These are phyloP conservation scores for Drosophila kambysellisi DNA, from an alignment of 2,888 invertebrate species.

Conservation along the genomic window DNA sequence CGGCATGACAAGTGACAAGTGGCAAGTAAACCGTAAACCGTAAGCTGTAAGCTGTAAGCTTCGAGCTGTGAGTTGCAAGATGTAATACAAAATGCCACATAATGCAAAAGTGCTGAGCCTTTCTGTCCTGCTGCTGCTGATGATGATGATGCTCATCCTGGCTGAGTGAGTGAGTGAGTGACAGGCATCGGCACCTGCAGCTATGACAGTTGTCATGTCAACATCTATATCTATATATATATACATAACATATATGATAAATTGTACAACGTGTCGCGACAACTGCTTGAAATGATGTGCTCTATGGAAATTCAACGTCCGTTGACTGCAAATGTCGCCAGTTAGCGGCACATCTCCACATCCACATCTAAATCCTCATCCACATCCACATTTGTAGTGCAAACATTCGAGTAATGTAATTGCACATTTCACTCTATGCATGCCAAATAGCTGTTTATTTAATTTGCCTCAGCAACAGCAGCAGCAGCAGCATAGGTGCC, in stretches of 20 bases:
- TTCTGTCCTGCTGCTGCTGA: slow-evolving; percentile 6
- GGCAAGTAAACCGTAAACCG: slow-evolving; percentile 33
- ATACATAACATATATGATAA: slow-evolving; percentile 62
- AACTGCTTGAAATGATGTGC: slow-evolving; percentile 58
- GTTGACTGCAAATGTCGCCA: slow-evolving; percentile 39
- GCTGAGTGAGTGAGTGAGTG: slow-evolving; percentile 10
- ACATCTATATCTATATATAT: background rate
- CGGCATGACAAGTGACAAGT: slow-evolving; percentile 64
- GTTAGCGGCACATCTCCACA: background rate
- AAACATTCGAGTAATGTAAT: slow-evolving; percentile 63
- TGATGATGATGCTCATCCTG: background rate
- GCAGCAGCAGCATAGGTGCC: slow-evolving; percentile 7
- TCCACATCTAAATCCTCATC: too few relatives aligned
- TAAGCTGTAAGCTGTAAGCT: slow-evolving; percentile 10
- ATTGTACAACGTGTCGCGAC: slow-evolving; percentile 61
- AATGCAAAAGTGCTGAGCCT: slow-evolving; percentile 37
- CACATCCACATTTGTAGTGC: background rate
- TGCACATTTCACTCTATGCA: slow-evolving; percentile 67
- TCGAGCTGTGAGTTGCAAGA: slow-evolving; percentile 16
- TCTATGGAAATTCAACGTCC: slow-evolving; percentile 63
- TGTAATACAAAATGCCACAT: slow-evolving; percentile 49
- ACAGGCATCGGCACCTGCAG: slow-evolving; percentile 30
- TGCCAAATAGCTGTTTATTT: slow-evolving; percentile 75
- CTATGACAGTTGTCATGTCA: slow-evolving; percentile 60
- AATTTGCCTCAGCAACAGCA: slow-evolving; percentile 43